phyloP scores from a whole-genome alignment of 2,113 vertebrate genomes.

The Corvus hawaiiensis region DNA sequence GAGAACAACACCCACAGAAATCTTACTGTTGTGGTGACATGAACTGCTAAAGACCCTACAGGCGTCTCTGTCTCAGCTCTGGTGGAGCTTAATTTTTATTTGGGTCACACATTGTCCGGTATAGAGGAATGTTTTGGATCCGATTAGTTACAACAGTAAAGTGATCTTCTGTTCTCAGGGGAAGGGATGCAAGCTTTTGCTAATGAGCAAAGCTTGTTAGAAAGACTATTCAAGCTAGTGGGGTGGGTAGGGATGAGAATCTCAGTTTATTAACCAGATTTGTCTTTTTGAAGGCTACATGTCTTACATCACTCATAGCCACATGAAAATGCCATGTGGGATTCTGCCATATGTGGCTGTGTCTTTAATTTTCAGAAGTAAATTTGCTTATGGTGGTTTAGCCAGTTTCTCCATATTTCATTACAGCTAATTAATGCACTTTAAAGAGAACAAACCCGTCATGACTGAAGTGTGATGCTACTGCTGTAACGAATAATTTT shows the following conservation, averaged over 20 bases:
- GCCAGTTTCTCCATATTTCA: background rate
- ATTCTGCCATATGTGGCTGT: background rate
- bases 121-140: background rate
- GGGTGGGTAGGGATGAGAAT: background rate
- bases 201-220: background rate
- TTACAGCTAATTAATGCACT: slow-evolving; percentile 21
- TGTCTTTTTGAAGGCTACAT: background rate
- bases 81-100: slow-evolving; percentile 45
- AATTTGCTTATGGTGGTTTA: background rate
- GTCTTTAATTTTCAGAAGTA: slow-evolving; percentile 17
- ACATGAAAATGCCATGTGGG: background rate
- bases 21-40: slow-evolving; percentile 50
- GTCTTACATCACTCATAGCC: background rate
- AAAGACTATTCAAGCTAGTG: background rate
- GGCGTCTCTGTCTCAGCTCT: background rate
- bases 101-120: background rate
- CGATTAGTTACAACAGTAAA: background rate
- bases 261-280: background rate
- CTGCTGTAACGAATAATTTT: background rate
- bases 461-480: slow-evolving; percentile 25
- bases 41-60: slow-evolving; percentile 27
- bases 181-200: background rate
- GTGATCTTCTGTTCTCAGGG: background rate
- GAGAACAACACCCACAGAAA: slow-evolving; percentile 37
- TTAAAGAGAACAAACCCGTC: background rate